These are phyloP conservation scores for Nomada fucata DNA, from an alignment of 2,888 invertebrate species.

Conservation along the genomic window DNA sequence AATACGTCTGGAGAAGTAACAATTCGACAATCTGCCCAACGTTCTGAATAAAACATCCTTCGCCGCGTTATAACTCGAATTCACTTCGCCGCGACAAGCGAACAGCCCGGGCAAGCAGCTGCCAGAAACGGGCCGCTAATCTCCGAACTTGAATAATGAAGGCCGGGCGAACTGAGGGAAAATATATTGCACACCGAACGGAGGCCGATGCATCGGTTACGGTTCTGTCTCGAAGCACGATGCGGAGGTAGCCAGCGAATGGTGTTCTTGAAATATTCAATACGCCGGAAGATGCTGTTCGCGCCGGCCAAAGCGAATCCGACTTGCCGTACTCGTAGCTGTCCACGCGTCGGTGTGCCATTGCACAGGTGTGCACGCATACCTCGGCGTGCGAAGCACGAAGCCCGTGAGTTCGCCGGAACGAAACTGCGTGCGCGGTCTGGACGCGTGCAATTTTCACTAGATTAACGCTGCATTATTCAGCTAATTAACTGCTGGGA, in stretches of 20 bases:
- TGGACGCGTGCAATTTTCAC: constrained; percentile 81
- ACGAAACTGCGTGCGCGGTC: constrained; percentile 76
- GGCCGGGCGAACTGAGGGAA: constrained; percentile 23
- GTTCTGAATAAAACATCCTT: background rate
- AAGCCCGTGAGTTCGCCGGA: constrained; percentile 69
- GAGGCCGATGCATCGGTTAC: constrained; percentile 11
- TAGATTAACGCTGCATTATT: constrained; percentile 83
- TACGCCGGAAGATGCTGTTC: constrained; percentile 70
- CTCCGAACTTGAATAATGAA: constrained; percentile 40
- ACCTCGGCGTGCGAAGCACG: constrained; percentile 63
- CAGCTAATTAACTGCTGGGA: constrained; percentile 81
- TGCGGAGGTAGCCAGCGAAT: constrained; percentile 43
- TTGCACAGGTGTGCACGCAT: constrained; percentile 13
- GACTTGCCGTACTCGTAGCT: constrained; percentile 40
- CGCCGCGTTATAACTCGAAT: constrained; percentile 3
- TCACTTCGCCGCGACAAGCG: constrained; percentile 8
- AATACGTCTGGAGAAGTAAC: background rate
- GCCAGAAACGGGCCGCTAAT: constrained; percentile 26
- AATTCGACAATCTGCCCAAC: background rate
- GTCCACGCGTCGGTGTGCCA: constrained; percentile 22
- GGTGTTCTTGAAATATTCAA: constrained; percentile 75
- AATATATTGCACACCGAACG: constrained; percentile 36
- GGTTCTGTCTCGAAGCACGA: constrained; percentile 25
- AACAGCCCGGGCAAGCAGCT: constrained; percentile 8
- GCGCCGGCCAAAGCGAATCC: constrained; percentile 58